Conservation (phyloP, 30 jellyfish, hydroid and myxozoan genomes). For the Hydractinia symbiolongicarpus region DNA sequence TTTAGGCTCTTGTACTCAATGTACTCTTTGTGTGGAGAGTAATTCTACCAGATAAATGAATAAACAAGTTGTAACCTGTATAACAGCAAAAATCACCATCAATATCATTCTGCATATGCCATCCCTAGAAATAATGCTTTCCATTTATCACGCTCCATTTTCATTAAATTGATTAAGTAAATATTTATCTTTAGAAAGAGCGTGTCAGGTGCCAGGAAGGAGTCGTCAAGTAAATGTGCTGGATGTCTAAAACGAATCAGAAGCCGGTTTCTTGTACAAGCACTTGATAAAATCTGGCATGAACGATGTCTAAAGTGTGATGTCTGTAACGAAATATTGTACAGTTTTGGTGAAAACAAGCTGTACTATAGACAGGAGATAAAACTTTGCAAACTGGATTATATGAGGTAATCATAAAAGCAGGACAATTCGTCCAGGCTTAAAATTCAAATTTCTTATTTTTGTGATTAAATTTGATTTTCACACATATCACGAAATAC, state of each 20-base stretch:
- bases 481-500: background rate
- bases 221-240: background rate
- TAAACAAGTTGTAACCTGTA: too few relatives aligned
- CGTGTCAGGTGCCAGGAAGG: background rate
- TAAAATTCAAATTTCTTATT: background rate
- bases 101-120: too few relatives aligned
- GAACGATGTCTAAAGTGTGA: constrained; percentile 11
- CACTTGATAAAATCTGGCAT: constrained; percentile 8
- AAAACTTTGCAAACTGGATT: constrained; percentile 12
- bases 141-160: too few relatives aligned
- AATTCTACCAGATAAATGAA: too few relatives aligned
- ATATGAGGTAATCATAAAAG: background rate
- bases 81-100: too few relatives aligned
- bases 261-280: constrained; percentile 13
- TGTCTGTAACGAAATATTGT: constrained; percentile 7
- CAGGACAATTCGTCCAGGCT: too few relatives aligned
- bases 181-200: too few relatives aligned
- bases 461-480: background rate
- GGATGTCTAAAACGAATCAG: constrained; percentile 13
- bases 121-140: too few relatives aligned
- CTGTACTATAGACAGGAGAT: background rate
- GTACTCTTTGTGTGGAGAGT: too few relatives aligned
- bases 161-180: too few relatives aligned
- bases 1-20: too few relatives aligned
- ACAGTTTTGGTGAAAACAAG: constrained; percentile 11